A percentile compares a stretch with the other conserved stretches of the same genome.
These are phyloP conservation scores for Bombus turneri DNA, from an alignment of 1,140 invertebrate genomes.

Conservation along the genomic window DNA sequence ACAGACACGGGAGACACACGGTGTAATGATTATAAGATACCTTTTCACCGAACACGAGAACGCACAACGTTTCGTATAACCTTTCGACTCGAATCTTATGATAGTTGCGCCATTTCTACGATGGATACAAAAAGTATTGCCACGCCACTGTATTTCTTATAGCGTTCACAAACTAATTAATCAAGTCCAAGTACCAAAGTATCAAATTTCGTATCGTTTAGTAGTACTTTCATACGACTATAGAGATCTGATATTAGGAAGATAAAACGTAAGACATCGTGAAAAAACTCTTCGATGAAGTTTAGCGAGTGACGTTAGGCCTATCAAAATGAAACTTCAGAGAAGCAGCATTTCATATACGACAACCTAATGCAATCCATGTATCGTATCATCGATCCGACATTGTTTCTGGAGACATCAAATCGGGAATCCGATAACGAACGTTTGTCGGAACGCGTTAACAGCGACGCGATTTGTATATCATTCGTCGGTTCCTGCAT, in stretches of 20 bases:
- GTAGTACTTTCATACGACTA: background rate
- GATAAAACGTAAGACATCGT: no score
- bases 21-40: slow-evolving; percentile 38
- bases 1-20: slow-evolving; percentile 44
- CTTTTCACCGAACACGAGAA: slow-evolving; percentile 41
- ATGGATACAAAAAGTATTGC: background rate
- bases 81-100: slow-evolving; percentile 33
- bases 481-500: background rate
- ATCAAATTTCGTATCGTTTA: background rate
- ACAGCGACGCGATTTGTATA: slow-evolving; percentile 11
- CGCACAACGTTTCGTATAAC: slow-evolving; percentile 43
- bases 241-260: no score
- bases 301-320: no score
- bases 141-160: background rate
- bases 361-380: background rate
- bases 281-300: fast-evolving
- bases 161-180: background rate
- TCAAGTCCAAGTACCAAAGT: background rate
- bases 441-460: slow-evolving; percentile 19
- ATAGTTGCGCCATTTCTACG: slow-evolving; percentile 41
- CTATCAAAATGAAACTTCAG: background rate
- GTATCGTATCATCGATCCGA: no score
- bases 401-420: slow-evolving; percentile 15
- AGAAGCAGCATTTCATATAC: background rate
- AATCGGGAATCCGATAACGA: background rate